Percentiles rank a stretch among this genome's conserved stretches.
These are phyloP conservation scores for Plemyria rubiginata DNA, from an alignment of 2,888 invertebrate species.

Conservation along the genomic window DNA sequence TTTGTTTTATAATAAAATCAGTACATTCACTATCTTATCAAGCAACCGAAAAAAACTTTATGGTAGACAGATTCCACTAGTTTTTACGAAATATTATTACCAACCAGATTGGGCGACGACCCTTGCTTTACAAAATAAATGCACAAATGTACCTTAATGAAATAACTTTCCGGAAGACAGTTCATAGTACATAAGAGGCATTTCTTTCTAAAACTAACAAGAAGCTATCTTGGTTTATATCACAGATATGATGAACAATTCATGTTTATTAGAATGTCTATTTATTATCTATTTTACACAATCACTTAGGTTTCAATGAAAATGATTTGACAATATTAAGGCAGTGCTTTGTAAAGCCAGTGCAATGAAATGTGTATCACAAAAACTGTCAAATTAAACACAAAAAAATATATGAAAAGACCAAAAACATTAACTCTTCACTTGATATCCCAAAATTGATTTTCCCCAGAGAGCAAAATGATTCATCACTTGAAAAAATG, in stretches of 20 bases:
- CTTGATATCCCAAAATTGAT: conserved; percentile 72
- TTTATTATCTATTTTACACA: conserved; percentile 22
- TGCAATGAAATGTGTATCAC: conserved; percentile 21
- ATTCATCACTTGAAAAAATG: conserved; percentile 48
- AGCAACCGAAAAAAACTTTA: conserved; percentile 17
- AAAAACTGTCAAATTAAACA: conserved; percentile 11
- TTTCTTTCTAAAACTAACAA: conserved; percentile 41
- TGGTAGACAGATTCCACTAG: conserved; percentile 7
- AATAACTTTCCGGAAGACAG: conserved; percentile 44
- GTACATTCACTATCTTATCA: conserved; percentile 16
- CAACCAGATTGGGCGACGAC: not conserved
- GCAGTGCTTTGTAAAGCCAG: conserved; percentile 34
- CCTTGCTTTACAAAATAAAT: conserved; percentile 4
- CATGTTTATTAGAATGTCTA: conserved; percentile 36
- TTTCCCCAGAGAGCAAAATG: conserved; percentile 71
- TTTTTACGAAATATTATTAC: conserved; percentile 13
- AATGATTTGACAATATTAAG: conserved; percentile 33
- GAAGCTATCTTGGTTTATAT: conserved; percentile 58
- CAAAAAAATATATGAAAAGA: conserved; percentile 40
- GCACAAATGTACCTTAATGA: conserved; percentile 32
- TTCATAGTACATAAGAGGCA: conserved; percentile 32
- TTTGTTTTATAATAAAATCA: conserved; percentile 23
- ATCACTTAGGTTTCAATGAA: conserved; percentile 23
- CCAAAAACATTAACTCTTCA: conserved; percentile 76
- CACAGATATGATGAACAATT: conserved; percentile 57